Evolutionary conservation across 2,888 invertebrate genomes (phyloP).

Genomic region (Lycocerus yunnanus): DNA sequence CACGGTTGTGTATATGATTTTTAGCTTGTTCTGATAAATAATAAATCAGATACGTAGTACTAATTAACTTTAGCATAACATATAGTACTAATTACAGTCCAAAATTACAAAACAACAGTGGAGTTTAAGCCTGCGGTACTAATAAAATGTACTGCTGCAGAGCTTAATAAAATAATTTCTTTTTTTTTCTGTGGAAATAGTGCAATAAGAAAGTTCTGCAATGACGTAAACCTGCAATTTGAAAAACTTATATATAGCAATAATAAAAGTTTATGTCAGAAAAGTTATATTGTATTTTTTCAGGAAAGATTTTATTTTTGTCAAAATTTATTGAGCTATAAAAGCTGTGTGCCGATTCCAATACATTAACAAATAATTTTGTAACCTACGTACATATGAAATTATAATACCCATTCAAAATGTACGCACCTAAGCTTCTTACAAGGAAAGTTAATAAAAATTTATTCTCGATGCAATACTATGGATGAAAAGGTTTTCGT

Average conservation of each 20-base stretch:
- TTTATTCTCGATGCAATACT: not conserved
- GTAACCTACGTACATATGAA: not conserved
- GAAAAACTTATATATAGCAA: not conserved
- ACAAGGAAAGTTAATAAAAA: not conserved
- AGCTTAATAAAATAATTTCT: not conserved
- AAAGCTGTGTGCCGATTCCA: not conserved
- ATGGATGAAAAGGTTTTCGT: not conserved
- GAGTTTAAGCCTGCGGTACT: not conserved
- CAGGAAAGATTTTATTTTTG: not conserved
- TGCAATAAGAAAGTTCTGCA: not conserved
- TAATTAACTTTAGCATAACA: not conserved
- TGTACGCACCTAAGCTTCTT: no score
- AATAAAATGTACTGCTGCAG: not conserved
- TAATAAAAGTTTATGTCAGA: not conserved
- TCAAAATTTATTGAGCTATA: not conserved
- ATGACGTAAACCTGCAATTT: not conserved
- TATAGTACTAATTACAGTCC: not conserved
- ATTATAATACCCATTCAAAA: not conserved
- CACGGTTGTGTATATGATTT: no score
- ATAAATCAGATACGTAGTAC: not conserved
- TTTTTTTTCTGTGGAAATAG: not conserved
- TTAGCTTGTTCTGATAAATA: not conserved
- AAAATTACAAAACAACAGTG: not conserved
- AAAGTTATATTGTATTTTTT: not conserved
- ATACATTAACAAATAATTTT: not conserved